Evolutionary conservation across 1,140 invertebrate genomes (phyloP), one percentile per base, ranked within the genome.

Genomic region (Panagrolaimus sp.): DNA sequence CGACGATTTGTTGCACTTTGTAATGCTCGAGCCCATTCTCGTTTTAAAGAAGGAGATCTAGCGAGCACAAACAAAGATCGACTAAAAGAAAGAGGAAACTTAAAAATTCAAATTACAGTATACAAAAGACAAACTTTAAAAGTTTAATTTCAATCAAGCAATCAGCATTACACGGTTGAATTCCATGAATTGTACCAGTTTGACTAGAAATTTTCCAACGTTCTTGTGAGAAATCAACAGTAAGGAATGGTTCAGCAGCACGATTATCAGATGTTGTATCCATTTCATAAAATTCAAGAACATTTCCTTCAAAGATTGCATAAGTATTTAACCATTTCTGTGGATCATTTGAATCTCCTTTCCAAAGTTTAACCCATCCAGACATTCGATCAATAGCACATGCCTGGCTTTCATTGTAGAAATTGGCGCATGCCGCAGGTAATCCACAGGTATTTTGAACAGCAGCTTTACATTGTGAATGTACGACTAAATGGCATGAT

Each of bases 371-470:
- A 12, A 58, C 52, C 52, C 52, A 58, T 2, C 52, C 52, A 4
- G 52, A n/a, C 52, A 58, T 58, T 12, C 21, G 21, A 58, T 21
- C 52, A 58, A 12, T 21, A 5, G 65, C n/a, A 10, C 15, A 55
- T 15, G 47, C 21, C 7, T 67, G 65, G 14, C 17, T 47, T 14
- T 69, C 67, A 17, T 52, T 9, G 63, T 69, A 69, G 12, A 69
- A 69, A 10, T 66, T 47, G 67, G 67, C 67, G 21, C 67, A 69
- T 67, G 43, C 47, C 4, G 47, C n/a, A 2, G 67, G 67, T 21
- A 69, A 21, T 26, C 67, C 67, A 64, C 67, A 69, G 0, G 67
- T 69, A 58, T 69, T 69, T 9, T 68, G 32, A 21, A 69, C 38
- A 43, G 43, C n/a, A 10, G 55, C 3, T 17, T 43, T 44, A 43